Conservation (phyloP, 2,888 invertebrate genomes). For the Bombyx huttoni region DNA sequence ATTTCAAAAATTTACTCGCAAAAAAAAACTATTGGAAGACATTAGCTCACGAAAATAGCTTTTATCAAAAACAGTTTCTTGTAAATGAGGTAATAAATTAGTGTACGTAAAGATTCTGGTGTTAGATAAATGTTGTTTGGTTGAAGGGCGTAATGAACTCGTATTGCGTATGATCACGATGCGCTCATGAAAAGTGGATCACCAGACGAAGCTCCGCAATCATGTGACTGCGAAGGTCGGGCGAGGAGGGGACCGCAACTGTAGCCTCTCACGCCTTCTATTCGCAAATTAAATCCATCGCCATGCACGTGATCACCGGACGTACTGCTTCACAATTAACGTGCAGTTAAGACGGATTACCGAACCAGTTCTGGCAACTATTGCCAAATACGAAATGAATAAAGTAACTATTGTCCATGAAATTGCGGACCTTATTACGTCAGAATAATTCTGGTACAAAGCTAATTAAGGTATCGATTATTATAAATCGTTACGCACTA, state of each 20-base stretch:
- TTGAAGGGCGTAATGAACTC: constrained; percentile 26
- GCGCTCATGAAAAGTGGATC: constrained; percentile 39
- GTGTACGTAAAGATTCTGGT: constrained; percentile 7
- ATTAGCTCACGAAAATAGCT: constrained; percentile 10
- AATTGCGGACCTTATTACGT: constrained; percentile 8
- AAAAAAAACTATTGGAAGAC: constrained; percentile 11
- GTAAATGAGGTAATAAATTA: constrained; percentile 2
- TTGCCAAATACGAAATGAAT: constrained; percentile 6
- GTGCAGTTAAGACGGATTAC: constrained; percentile 1
- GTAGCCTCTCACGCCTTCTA: constrained; percentile 15
- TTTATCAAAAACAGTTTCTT: constrained; percentile 1
- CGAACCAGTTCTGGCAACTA: constrained; percentile 2
- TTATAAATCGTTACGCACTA: constrained; percentile 8
- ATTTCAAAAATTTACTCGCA: constrained; percentile 17
- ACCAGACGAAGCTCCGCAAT: constrained; percentile 35
- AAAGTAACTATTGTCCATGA: constrained; percentile 6
- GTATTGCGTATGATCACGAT: constrained; percentile 15
- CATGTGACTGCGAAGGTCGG: constrained; percentile 48
- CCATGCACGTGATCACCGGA: background rate
- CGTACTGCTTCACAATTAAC: constrained; percentile 1
- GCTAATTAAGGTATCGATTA: constrained; percentile 7
- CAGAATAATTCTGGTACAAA: constrained; percentile 3
- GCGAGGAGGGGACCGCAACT: constrained; percentile 9
- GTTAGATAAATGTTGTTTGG: constrained; percentile 9
- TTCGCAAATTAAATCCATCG: constrained; percentile 15